Percentiles rank a stretch among this genome's conserved stretches.
Evolutionary conservation across 2,797 vertebrate genomes (phyloP).

Genomic region (Sphenodon punctatus): DNA sequence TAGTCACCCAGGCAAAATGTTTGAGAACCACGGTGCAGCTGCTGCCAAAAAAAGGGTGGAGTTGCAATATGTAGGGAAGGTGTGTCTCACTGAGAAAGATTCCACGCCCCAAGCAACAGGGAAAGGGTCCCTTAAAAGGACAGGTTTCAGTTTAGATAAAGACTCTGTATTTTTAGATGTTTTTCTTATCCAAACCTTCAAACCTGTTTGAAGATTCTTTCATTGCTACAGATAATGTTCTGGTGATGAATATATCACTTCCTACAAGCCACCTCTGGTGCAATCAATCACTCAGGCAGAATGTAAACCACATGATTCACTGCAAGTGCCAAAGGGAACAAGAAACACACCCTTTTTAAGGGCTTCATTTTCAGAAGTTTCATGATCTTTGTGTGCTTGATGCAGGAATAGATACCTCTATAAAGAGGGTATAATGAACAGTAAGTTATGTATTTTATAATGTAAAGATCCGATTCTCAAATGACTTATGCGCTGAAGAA

Average conservation of each 20-base stretch:
- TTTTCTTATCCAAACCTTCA: neutral
- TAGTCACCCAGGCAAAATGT: no score
- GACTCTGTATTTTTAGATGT: neutral
- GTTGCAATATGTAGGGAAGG: neutral
- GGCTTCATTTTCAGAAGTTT: no score
- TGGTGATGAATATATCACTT: neutral
- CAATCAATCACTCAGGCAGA: neutral
- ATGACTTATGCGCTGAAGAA: no score
- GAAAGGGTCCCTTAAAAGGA: neutral
- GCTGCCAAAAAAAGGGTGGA: neutral
- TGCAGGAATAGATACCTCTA: neutral
- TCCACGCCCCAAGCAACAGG: neutral
- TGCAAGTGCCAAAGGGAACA: neutral
- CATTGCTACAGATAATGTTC: neutral
- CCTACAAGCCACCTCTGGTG: neutral
- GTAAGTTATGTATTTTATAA: neutral
- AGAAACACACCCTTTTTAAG: no score
- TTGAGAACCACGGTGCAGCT: no score
- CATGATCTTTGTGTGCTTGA: neutral
- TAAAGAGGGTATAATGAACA: neutral
- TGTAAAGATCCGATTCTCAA: neutral
- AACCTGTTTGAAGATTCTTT: no score
- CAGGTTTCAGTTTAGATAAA: neutral
- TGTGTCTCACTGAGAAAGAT: neutral
- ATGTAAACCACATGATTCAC: neutral